Conservation (phyloP, 2,888 invertebrate genomes). For the Lasioglossum lativentre region DNA sequence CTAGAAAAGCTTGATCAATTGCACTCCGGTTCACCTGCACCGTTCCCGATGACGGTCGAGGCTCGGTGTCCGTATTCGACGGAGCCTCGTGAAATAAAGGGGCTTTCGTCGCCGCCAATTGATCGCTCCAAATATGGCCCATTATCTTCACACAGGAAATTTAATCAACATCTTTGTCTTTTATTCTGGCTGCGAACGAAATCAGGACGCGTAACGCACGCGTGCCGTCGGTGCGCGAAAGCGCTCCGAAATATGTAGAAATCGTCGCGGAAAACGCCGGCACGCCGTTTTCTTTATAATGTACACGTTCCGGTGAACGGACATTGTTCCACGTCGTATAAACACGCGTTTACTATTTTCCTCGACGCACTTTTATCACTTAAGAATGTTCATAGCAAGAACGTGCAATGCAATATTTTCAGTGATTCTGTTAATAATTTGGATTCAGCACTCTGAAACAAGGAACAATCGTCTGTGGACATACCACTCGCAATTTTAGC, state of each 20-base stretch:
- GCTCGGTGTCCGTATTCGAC: conserved; percentile 18
- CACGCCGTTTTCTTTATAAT: conserved; percentile 4
- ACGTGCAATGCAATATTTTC: neutral
- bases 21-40: neutral
- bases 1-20: neutral
- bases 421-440: neutral
- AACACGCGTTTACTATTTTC: neutral
- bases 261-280: neutral
- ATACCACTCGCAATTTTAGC: neutral
- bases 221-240: conserved; percentile 1
- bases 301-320: conserved; percentile 4
- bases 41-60: neutral
- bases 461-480: too few species aligned
- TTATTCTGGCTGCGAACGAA: conserved; percentile 47
- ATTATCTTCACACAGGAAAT: conserved; percentile 58
- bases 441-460: too few species aligned
- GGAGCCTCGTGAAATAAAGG: conserved; percentile 22
- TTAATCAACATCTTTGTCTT: conserved; percentile 55
- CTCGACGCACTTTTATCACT: neutral
- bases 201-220: conserved; percentile 38
- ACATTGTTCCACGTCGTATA: neutral
- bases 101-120: conserved; percentile 26
- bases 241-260: neutral
- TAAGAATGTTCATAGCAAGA: neutral
- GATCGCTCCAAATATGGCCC: conserved; percentile 44